phyloP scores from a whole-genome alignment of 1,140 invertebrate species.

The Aphelenchoides fujianensis region DNA sequence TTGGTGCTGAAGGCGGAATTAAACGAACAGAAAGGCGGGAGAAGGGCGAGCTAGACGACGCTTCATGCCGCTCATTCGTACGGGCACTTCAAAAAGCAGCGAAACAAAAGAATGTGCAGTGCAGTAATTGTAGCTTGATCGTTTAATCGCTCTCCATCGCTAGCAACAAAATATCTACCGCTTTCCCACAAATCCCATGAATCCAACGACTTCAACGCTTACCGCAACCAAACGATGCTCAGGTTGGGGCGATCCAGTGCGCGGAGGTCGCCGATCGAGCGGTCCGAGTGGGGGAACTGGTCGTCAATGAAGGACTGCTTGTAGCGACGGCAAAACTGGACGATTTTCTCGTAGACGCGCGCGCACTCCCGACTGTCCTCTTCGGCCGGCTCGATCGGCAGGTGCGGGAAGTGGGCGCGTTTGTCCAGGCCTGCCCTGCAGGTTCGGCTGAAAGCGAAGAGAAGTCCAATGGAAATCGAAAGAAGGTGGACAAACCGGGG shows the following conservation, averaged over 20 bases:
- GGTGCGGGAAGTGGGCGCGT: background rate
- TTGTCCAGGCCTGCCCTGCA: background rate
- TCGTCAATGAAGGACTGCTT: slow-evolving; percentile 46
- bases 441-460: slow-evolving; percentile 13
- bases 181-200: too few species aligned
- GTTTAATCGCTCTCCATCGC: too few species aligned
- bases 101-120: too few species aligned
- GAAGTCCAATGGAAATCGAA: background rate
- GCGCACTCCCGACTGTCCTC: slow-evolving; percentile 8
- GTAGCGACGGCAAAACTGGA: slow-evolving; percentile 30
- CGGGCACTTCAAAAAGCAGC: too few species aligned
- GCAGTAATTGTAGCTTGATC: too few species aligned
- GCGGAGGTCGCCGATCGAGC: slow-evolving; percentile 42
- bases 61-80: too few species aligned
- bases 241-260: slow-evolving; percentile 33
- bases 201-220: too few species aligned
- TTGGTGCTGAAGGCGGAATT: too few species aligned
- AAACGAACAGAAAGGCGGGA: too few species aligned
- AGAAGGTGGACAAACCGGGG: background rate
- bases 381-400: background rate
- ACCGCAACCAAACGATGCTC: slow-evolving; percentile 52
- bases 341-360: slow-evolving; percentile 4
- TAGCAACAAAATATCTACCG: too few species aligned
- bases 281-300: slow-evolving; percentile 41
- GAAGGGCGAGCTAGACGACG: too few species aligned